These are phyloP conservation scores for Neoitamus cyanurus DNA, from an alignment of 2,888 invertebrate species.

Conservation along the genomic window DNA sequence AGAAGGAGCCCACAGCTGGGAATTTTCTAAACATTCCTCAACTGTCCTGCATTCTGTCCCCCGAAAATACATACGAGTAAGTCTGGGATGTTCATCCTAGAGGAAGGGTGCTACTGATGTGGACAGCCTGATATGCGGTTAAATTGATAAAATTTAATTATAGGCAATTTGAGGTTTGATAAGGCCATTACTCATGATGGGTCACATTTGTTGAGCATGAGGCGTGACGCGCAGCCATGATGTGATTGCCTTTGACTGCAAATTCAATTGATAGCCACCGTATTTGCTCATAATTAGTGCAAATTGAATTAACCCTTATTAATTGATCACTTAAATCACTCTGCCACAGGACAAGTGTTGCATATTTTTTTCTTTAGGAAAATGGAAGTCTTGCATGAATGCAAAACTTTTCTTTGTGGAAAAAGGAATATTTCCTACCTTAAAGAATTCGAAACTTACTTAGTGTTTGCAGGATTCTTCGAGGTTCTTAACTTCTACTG, in stretches of 20 bases:
- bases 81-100: neutral
- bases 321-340: neutral
- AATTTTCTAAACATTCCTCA: neutral
- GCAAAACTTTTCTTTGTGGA: neutral
- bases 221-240: neutral
- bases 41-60: neutral
- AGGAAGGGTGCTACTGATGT: neutral
- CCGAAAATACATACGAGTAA: no score
- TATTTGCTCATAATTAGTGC: neutral
- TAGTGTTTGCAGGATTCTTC: no score
- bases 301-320: neutral
- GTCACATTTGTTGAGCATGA: neutral
- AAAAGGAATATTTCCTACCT: neutral
- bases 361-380: neutral
- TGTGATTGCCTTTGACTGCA: neutral
- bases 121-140: neutral
- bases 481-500: no score
- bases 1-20: neutral
- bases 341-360: neutral
- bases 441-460: neutral
- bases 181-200: neutral
- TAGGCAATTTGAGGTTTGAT: neutral
- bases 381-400: neutral
- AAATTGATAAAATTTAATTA: neutral
- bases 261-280: neutral